Base-by-base conservation (phyloP, 1,140 invertebrate species). In the Drosophila repletoides region DNA sequence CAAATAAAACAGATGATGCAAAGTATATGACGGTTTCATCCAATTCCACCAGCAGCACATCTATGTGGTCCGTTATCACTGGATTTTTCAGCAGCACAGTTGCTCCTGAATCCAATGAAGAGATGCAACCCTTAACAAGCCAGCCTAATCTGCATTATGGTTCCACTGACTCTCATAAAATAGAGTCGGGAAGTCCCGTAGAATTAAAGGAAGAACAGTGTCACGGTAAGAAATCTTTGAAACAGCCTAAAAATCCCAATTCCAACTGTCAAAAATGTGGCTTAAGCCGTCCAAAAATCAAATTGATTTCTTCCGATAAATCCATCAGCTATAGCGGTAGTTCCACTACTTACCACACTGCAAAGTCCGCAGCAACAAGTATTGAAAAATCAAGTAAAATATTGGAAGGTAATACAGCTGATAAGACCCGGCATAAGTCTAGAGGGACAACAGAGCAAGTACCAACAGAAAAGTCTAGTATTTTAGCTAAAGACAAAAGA, bases 1-100 rank as follows among this genome's bases (percentile, higher is more conserved):
- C 45, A 21, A 80, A 80, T 80, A 80, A 80, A 81, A 29, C 43
- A 36, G 31, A n/a, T 15, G 61, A 55, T 75, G 40, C 43, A 59
- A 51, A 81, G 19, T 81, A 80, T 45, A n/a, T 5, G 6, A 24
- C 67, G 12, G 12, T 19, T 2, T 9, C 45, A 2, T 53, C 33
- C 17, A 21, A 26, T 12, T 10, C 1, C 12, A 15, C 3, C 33
- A 15, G 21, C n/a, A 5, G 10, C n/a, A 45, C 14, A 15, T 60
- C 55, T 4, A 51, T 66, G 45, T 66, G 55, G 55, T 66, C 55
- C 5, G 2, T 36, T 2, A 41, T 66, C 7, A 28, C 15, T 4
- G 17, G 55, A 5, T 10, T 66, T 0, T 66, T 66, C 2, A 14
- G 38, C 19, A 3, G 10, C 10, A 2, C 7, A 2, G 7, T n/a